Conservation (phyloP, 2,888 invertebrate genomes). For the Anaspis maculata region DNA sequence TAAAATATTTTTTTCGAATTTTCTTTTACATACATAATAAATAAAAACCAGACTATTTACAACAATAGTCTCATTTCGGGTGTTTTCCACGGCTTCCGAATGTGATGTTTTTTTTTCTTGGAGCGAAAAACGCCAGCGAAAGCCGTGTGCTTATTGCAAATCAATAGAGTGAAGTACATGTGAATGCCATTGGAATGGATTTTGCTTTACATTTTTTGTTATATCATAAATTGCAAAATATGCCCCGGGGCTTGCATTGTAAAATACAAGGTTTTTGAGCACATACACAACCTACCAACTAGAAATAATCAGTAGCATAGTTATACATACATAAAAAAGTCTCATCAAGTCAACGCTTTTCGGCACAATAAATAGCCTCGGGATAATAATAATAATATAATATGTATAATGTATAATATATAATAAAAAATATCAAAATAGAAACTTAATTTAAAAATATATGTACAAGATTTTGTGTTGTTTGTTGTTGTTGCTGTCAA, state of each 20-base stretch:
- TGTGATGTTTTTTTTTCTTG: too few relatives aligned
- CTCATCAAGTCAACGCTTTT: conserved; percentile 16
- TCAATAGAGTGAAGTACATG: too few relatives aligned
- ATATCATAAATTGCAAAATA: too few relatives aligned
- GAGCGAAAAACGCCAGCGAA: too few relatives aligned
- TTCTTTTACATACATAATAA: too few relatives aligned
- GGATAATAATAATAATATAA: too few relatives aligned
- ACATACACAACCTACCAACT: conserved; percentile 11
- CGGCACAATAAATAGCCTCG: conserved; percentile 18
- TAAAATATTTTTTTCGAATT: conserved; percentile 6
- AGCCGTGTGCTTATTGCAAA: too few relatives aligned
- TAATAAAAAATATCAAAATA: conserved; percentile 35
- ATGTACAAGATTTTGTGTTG: conserved; percentile 26
- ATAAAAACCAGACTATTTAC: conserved; percentile 28
- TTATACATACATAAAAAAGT: conserved; percentile 9
- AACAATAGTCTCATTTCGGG: conserved; percentile 35
- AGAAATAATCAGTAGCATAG: conserved; percentile 11
- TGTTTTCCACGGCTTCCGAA: too few relatives aligned
- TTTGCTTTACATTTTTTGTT: conserved; percentile 9
- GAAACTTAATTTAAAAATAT: conserved; percentile 29
- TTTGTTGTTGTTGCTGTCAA: too few relatives aligned
- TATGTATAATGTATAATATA: too few relatives aligned
- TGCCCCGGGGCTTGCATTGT: conserved; percentile 13
- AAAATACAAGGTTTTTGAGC: conserved; percentile 13
- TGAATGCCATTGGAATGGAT: conserved; percentile 26